phyloP scores from a whole-genome alignment of 2,888 invertebrate species.

The Apodemia mormo region DNA sequence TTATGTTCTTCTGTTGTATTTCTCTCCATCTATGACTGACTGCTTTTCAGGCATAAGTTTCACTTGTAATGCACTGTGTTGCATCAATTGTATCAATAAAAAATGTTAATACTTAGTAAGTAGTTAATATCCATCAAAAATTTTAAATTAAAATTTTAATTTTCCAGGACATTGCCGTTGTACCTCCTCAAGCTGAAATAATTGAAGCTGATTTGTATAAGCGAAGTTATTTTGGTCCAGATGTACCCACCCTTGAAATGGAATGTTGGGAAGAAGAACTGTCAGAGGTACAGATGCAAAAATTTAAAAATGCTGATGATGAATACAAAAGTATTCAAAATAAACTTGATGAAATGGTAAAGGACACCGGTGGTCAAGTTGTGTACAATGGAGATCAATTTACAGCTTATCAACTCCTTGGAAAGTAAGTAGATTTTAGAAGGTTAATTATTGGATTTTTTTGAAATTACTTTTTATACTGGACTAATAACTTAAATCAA shows the following conservation, averaged over 20 bases:
- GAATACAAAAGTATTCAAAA: constrained; percentile 85
- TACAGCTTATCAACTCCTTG: constrained; percentile 84
- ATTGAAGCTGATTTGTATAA: constrained; percentile 75
- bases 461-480: too few relatives aligned
- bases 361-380: constrained; percentile 83
- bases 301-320: constrained; percentile 83
- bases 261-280: constrained; percentile 88
- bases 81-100: too few relatives aligned
- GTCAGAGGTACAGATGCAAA: constrained; percentile 83
- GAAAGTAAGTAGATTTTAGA: constrained; percentile 67
- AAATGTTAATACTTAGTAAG: background rate
- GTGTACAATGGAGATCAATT: constrained; percentile 85
- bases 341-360: constrained; percentile 82
- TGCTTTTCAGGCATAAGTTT: too few relatives aligned
- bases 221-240: constrained; percentile 75
- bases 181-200: constrained; percentile 70
- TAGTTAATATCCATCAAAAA: background rate
- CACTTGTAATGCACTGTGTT: too few relatives aligned
- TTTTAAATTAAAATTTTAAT: background rate
- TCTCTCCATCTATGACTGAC: too few relatives aligned
- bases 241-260: constrained; percentile 82
- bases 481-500: too few relatives aligned
- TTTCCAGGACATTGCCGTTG: constrained; percentile 32
- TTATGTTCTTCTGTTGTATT: too few relatives aligned
- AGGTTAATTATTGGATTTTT: background rate